Base-by-base conservation (phyloP, 2,113 vertebrate genomes). In the Acanthisitta chloris region DNA sequence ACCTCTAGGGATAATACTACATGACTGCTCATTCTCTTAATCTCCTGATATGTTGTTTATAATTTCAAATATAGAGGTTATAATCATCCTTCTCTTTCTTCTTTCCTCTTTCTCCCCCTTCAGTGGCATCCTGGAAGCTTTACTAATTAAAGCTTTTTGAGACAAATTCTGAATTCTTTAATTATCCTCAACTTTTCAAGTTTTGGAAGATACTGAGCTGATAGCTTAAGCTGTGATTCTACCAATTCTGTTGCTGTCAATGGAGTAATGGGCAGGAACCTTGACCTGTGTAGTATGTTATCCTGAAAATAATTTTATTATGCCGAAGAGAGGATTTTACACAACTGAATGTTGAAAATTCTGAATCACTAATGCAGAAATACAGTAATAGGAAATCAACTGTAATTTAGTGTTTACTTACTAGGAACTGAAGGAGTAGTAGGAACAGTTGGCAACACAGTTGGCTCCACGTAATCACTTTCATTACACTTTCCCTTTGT, bases 381-480 rank as follows among this genome's bases (percentile, higher is more conserved):
- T 49, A 29, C 8, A 88, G 7, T 19, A 59, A 26, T 1, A 57
- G 24, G 48, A 89, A 88, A 64, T 14, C 31, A 66, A 8, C 33
- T 66, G 16, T 58, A 73, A 51, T 79, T 86, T 49, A 67, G 12
- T 46, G 17, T 43, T 93, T 85, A 98, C 98, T 97, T 97, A 99
- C 99, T 97, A 28, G 99, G 98, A 79, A 95, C 92, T 2, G 98
- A 95, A 52, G 98, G 94, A 0, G 86, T 86, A 38, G 97, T 96
- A 8, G 97, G 78, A 24, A 86, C 76, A 66, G 92, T 94, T 23
- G 99, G 99, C 31, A 98, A 97, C 5, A 57, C 96, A 34, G 99
- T 99, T 24, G 99, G 98, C n/a, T 99, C 99, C 18, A 98, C 98
- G 26, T 97, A 97, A 84, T 88, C 95, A 46, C 88, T 96, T 3